phyloP scores from a whole-genome alignment of 2,797 vertebrate species.

The Mormyrus hasselquistii region DNA sequence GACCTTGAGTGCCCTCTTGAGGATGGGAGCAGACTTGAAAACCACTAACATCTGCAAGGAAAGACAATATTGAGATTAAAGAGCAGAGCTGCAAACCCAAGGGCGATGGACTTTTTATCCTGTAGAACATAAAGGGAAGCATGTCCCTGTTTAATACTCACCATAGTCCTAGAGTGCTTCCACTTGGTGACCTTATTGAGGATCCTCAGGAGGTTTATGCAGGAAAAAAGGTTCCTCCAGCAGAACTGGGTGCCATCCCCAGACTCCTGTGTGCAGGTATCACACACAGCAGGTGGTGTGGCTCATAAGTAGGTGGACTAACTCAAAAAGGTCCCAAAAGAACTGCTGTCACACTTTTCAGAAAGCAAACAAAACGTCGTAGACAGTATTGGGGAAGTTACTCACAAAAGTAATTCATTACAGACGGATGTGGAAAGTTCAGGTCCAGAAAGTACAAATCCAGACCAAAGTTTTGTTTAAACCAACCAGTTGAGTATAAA shows the following conservation, averaged over 20 bases:
- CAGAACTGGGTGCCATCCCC: constrained; percentile 92
- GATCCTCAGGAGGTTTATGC: constrained; percentile 86
- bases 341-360: not conserved
- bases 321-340: not conserved
- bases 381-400: not conserved
- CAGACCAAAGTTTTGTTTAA: not conserved
- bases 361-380: not conserved
- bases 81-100: not conserved
- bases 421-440: not conserved
- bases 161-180: constrained; percentile 98
- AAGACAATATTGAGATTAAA: not conserved
- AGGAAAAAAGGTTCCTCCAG: constrained; percentile 93
- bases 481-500: not conserved
- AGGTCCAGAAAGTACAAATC: not conserved
- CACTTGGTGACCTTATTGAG: constrained; percentile 96
- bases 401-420: not conserved
- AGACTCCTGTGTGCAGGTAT: constrained; percentile 67
- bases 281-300: not conserved
- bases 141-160: constrained; percentile 43
- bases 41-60: constrained; percentile 84
- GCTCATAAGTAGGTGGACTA: not conserved
- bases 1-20: constrained; percentile 90
- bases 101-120: not conserved
- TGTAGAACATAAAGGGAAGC: not conserved
- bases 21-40: constrained; percentile 90